Base-by-base conservation (phyloP, 2,888 invertebrate species). In the Busseola fusca region DNA sequence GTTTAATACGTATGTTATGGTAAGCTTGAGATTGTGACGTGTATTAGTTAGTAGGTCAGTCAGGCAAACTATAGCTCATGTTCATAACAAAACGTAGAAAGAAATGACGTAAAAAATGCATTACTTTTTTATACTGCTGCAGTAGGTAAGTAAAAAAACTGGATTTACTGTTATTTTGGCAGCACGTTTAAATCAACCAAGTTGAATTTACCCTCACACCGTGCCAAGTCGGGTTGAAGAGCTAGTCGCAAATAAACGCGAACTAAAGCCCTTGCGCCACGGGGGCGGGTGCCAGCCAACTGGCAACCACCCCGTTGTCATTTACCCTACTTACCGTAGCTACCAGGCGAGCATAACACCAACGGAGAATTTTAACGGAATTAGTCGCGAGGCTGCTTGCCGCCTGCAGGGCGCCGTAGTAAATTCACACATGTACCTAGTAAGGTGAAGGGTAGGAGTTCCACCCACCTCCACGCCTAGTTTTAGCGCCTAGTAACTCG, bases 391-490 rank as follows among this genome's bases (percentile, higher is more conserved):
- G 87, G 85, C 85, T 85, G 85, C 81, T 85, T 81, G 89, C 92
- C 95, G 95, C 92, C 95, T 91, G 92, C 92, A 91, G 93, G 95
- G 95, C 95, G 95, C 94, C 95, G 91, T 92, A 92, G 94, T 94
- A 94, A 92, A 94, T 94, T 93, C 93, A 91, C 92, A 92, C 91
- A 92, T 90, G 92, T 89, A 90, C 89, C 89, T 90, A 86, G 80
- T 82, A 85, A 85, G 84, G 85, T 81, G 81, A 76, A 83, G 87
- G 87, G 84, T 85, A 85, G 85, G 87, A 86, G 85, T 81, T 65
- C 92, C 93, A 79, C 92, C 93, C 93, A 91, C 93, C 94, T 91
- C 94, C 94, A 89, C 91, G 84, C 91, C 89, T 90, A 88, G 88
- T 90, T 90, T 93, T 89, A 91, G 90, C 90, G 91, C 93, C 94